These are phyloP conservation scores for Leptocoma aspasia DNA, from an alignment of 2,113 vertebrate genomes.

Conservation along the genomic window DNA sequence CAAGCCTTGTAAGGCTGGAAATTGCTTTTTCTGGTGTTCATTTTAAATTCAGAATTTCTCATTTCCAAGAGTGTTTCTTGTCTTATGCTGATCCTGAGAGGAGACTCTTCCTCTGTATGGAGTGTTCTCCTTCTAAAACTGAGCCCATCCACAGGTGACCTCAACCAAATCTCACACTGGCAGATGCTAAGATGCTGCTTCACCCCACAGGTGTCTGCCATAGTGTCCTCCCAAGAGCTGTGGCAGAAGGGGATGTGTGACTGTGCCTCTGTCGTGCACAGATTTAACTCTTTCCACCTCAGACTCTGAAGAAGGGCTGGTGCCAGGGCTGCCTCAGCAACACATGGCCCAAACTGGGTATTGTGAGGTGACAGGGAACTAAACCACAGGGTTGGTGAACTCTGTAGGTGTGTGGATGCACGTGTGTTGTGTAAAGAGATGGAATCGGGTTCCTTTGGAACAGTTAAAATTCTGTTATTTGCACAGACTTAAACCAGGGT, in stretches of 20 bases:
- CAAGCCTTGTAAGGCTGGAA: background rate
- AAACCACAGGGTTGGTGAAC: background rate
- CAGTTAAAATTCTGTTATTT: background rate
- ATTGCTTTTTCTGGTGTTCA: background rate
- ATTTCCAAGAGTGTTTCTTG: background rate
- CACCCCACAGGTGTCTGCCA: rapidly evolving
- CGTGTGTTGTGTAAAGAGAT: rapidly evolving
- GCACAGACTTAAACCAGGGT: background rate
- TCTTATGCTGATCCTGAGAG: background rate
- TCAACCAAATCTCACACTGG: background rate
- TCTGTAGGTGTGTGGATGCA: background rate
- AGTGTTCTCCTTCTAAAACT: background rate
- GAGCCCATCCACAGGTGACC: background rate
- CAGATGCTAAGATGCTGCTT: background rate
- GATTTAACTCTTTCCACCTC: background rate
- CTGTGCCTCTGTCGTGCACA: rapidly evolving
- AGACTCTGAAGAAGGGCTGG: rapidly evolving
- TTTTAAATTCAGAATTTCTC: background rate
- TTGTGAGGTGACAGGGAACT: background rate
- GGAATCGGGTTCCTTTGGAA: background rate
- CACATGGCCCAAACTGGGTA: background rate
- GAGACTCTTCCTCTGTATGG: background rate
- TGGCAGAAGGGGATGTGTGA: background rate
- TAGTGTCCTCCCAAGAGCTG: background rate
- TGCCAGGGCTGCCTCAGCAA: background rate